Base-by-base conservation (phyloP, 2,888 invertebrate species). In the Calameuta idolon region DNA sequence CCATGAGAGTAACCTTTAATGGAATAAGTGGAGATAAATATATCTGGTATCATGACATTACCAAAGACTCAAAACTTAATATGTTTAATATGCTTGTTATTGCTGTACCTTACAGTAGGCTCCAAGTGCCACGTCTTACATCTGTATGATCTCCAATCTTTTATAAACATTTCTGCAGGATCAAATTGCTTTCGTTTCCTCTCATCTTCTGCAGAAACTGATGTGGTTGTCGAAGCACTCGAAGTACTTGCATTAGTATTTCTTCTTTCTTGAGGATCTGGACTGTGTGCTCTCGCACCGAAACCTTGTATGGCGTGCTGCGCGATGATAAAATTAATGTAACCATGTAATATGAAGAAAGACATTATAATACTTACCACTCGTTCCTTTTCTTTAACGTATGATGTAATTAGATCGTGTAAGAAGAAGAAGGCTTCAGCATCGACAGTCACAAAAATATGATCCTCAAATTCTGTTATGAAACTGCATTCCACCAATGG, bases 351-450 rank as follows among this genome's bases (percentile, higher is more conserved):
- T 69, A n/a, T 12, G n/a, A n/a, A 12, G 35, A 37, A 69, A 80
- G 73, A 2, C 69, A 15, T 31, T 35, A 33, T 31, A 33, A 74
- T 40, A 91, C 92, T 92, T 88, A 97, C 96, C 92, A 96, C 94
- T 92, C 95, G 93, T 87, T 98, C 98, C 91, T 97, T 98, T 92
- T 98, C 98, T 91, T 96, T 97, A 78, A 99, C 95, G 91, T 99
- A 99, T 0, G 98, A 98, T 1, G 97, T 98, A 84, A 99, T 97
- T 79, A 99, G 94, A 92, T 99, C 99, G 91, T 99, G 99, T 55
- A 99, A 93, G 92, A 99, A 99, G 92, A 99, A 96, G 93, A 99
- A 98, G 1, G 98, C 98, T 92, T 99, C 99, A 1, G 99, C 99
- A 92, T 99, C 98, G 82, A 98, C 98, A 0, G 98, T 98, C 81